Base-by-base conservation (phyloP, 2,888 invertebrate genomes). In the Rhodophaea formosa region DNA sequence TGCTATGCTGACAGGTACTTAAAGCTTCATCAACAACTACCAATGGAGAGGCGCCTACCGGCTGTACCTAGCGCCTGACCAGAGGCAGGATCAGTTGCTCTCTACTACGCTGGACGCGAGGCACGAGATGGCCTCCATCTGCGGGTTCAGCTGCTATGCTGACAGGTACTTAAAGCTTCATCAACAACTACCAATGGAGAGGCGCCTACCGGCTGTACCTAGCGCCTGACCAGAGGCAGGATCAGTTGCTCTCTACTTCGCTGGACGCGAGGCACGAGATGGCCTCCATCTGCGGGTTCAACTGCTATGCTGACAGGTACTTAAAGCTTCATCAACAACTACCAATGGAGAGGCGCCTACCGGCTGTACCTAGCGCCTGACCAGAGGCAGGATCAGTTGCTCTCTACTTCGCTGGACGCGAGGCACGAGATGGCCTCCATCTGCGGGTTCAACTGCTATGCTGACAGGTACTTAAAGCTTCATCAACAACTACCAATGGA, bases 331-430 rank as follows among this genome's bases (percentile, higher is more conserved):
- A 47, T 14, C 6, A 46, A 52, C n/a, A 10, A n/a, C n/a, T n/a
- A n/a, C n/a, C n/a, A n/a, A n/a, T n/a, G n/a, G 99, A 29, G 98
- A 99, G 91, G 95, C 96, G 97, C 97, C 0, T 98, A 98, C 84
- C 93, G 95, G 62, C 92, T 97, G 60, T 99, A 95, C 87, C 89
- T 98, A 15, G 93, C 95, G 70, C 97, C 97, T 0, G 95, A 97
- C 73, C 67, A 79, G 0, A 88, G 92, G 1, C 98, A 98, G 84
- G 96, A 97, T 74, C 80, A 92, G 45, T 82, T 97, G 29, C 91
- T 99, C 0, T 85, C 92, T 23, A 92, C 95, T 74, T 87, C 99
- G 49, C 86, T 99, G 8, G 86, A 92, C 15, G 94, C 95, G 0
- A 89, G 99, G 14, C 93, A 96, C 73, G 92, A 95, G 60, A 92